Evolutionary conservation across 2,888 invertebrate species (phyloP).

Genomic region (Taenaris catops): DNA sequence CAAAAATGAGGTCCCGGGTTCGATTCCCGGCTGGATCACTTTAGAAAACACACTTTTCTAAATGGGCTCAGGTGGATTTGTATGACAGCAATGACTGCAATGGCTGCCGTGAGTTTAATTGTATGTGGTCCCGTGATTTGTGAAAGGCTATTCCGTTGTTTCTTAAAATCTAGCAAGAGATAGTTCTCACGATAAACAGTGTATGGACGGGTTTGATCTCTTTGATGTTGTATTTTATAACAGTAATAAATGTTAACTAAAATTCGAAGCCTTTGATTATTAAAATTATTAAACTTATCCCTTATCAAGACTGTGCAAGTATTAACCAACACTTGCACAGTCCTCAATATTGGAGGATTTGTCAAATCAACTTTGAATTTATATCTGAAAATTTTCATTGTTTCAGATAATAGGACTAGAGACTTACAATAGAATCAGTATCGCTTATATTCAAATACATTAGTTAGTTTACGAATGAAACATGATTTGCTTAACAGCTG

Average conservation of each 20-base stretch:
- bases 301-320: too few relatives aligned
- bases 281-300: too few relatives aligned
- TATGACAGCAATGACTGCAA: slow-evolving; percentile 27
- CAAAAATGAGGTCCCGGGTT: too few relatives aligned
- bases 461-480: neutral
- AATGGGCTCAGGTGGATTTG: too few relatives aligned
- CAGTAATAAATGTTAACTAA: too few relatives aligned
- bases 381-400: slow-evolving; percentile 9
- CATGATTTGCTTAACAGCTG: slow-evolving; percentile 26
- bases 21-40: too few relatives aligned
- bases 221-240: too few relatives aligned
- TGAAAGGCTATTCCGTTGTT: slow-evolving; percentile 30
- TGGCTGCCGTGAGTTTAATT: slow-evolving; percentile 27
- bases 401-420: slow-evolving; percentile 13
- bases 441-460: neutral
- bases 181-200: slow-evolving; percentile 5
- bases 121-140: slow-evolving; percentile 31
- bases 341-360: too few relatives aligned
- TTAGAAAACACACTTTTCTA: too few relatives aligned
- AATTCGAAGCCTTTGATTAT: too few relatives aligned
- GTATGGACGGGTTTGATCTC: too few relatives aligned
- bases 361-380: neutral
- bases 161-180: slow-evolving; percentile 26
- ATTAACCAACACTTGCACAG: too few relatives aligned
- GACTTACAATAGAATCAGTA: slow-evolving; percentile 3